Conservation (phyloP, 1,140 invertebrate species). For the Ooceraea biroi region DNA sequence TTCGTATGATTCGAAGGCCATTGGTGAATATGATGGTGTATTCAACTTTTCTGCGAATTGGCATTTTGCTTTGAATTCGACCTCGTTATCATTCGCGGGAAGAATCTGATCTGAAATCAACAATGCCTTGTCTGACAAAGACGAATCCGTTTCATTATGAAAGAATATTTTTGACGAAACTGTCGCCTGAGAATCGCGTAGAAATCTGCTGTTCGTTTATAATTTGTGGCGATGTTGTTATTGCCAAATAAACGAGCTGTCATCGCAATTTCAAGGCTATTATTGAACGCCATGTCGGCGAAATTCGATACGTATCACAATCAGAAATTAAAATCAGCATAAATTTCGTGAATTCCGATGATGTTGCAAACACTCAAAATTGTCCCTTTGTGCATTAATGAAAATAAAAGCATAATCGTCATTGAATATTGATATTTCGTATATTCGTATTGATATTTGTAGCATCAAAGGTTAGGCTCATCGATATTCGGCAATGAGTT, state of each 20-base stretch:
- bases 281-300: constrained; percentile 19
- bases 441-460: background rate
- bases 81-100: background rate
- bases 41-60: background rate
- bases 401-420: background rate
- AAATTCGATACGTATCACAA: constrained; percentile 9
- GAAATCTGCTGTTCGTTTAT: background rate
- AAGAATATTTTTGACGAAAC: constrained; percentile 18
- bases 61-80: background rate
- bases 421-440: background rate
- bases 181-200: background rate
- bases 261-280: background rate
- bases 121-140: background rate
- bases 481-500: background rate
- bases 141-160: background rate
- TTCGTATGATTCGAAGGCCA: constrained; percentile 2
- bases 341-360: constrained; percentile 4
- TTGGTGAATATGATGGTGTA: background rate
- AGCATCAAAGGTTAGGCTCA: background rate
- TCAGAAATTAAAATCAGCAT: background rate
- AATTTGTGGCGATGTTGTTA: background rate
- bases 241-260: background rate
- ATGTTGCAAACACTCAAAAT: constrained; percentile 4
- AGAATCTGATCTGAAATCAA: background rate
- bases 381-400: background rate